These are phyloP conservation scores for Phyto melanocephala DNA, from an alignment of 2,888 invertebrate genomes.

Conservation along the genomic window DNA sequence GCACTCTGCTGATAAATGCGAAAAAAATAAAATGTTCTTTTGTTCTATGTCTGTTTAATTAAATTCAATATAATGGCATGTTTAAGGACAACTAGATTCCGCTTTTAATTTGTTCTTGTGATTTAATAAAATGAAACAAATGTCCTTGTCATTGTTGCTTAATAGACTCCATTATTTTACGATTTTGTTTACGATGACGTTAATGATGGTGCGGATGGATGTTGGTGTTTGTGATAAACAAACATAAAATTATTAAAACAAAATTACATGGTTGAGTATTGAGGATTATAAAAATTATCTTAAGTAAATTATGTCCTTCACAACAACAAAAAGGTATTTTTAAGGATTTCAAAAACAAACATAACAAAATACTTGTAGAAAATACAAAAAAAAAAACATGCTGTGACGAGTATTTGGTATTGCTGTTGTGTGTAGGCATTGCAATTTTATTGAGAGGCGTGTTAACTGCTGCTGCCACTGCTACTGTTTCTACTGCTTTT, in stretches of 20 bases:
- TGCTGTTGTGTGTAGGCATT: slow-evolving; percentile 3
- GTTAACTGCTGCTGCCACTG: slow-evolving; percentile 60
- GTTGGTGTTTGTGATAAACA: slow-evolving; percentile 8
- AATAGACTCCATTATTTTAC: slow-evolving; percentile 39
- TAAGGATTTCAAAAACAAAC: slow-evolving; percentile 10
- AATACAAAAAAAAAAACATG: background rate
- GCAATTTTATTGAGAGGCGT: slow-evolving; percentile 36
- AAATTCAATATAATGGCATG: slow-evolving; percentile 62
- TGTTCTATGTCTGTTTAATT: slow-evolving; percentile 48
- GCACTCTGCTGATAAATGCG: background rate
- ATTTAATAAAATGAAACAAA: slow-evolving; percentile 49
- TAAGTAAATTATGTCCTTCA: slow-evolving; percentile 26
- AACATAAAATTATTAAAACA: slow-evolving; percentile 31
- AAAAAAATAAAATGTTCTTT: slow-evolving; percentile 13
- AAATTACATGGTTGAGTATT: slow-evolving; percentile 71
- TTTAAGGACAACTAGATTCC: slow-evolving; percentile 48
- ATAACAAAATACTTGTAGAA: slow-evolving; percentile 4
- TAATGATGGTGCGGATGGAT: slow-evolving; percentile 5
- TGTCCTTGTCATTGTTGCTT: slow-evolving; percentile 47
- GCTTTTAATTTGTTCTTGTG: background rate
- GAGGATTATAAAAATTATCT: slow-evolving; percentile 59
- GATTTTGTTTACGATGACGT: slow-evolving; percentile 24
- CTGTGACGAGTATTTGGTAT: too few species aligned
- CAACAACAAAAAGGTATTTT: slow-evolving; percentile 59
- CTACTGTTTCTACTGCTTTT: background rate